phyloP scores from a whole-genome alignment of 2,113 vertebrate genomes.

The Tonatia bakeri region DNA sequence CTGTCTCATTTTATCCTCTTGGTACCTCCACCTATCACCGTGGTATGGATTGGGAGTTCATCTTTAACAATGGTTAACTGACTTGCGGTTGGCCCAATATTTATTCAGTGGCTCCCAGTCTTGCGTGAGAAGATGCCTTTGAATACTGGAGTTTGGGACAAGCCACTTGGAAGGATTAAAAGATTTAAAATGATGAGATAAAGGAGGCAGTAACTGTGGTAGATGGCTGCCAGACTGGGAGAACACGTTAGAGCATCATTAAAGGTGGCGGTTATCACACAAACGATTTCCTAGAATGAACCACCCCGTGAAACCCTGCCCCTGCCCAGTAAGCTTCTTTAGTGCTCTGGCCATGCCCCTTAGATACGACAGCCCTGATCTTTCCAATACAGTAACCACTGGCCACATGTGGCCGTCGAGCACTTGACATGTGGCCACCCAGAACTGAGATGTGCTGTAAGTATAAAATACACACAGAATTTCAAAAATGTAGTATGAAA shows the following conservation, averaged over 20 bases:
- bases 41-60: not conserved
- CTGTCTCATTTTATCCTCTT: not conserved
- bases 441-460: not conserved
- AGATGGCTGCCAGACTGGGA: not conserved
- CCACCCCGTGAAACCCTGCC: not conserved
- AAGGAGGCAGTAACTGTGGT: not conserved
- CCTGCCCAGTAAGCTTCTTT: not conserved
- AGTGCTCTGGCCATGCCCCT: not conserved
- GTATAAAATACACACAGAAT: not conserved
- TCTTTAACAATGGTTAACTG: not conserved
- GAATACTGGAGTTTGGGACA: not conserved
- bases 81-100: not conserved
- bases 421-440: not conserved
- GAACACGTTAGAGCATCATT: not conserved
- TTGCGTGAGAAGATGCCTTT: not conserved
- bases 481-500: not conserved
- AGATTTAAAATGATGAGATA: not conserved
- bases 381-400: not conserved
- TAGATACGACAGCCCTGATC: not conserved
- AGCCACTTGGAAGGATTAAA: not conserved
- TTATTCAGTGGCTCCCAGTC: not conserved
- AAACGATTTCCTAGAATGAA: not conserved
- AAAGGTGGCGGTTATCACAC: not conserved
- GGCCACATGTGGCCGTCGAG: not conserved
- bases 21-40: not conserved